Conservation (phyloP, 2,888 invertebrate genomes). For the Onchidella celtica region DNA sequence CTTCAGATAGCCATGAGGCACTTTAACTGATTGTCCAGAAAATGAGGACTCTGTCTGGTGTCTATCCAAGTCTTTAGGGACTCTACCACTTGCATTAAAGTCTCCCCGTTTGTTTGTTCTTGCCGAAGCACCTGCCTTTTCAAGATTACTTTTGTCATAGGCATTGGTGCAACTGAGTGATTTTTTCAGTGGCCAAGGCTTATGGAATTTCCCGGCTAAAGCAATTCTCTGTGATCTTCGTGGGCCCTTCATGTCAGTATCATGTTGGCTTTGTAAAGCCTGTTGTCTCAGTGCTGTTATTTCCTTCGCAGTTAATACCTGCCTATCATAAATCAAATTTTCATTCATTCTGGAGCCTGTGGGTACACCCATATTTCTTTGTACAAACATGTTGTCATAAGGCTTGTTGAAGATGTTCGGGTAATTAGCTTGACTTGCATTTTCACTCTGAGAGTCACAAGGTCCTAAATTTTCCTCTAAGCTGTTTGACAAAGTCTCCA, state of each 20-base stretch:
- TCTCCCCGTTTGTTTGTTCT: no score
- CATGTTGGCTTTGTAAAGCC: background rate
- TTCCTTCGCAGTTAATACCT: background rate
- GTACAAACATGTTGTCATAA: background rate
- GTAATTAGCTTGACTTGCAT: background rate
- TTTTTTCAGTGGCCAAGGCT: conserved; percentile 38
- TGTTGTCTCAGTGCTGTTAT: background rate
- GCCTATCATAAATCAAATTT: background rate
- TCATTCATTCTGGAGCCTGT: background rate
- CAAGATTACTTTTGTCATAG: background rate
- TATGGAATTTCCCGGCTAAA: background rate
- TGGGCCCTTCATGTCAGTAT: background rate
- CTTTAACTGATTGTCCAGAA: no score
- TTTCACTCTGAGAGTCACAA: conserved; percentile 24
- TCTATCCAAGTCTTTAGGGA: background rate
- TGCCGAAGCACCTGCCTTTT: background rate
- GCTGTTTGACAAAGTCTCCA: background rate
- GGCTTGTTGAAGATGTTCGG: background rate
- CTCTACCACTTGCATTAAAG: background rate
- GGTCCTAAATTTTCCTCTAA: background rate
- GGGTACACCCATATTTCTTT: background rate
- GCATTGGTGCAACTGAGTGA: conserved; percentile 33
- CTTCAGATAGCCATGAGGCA: no score
- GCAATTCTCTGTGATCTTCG: conserved; percentile 23
- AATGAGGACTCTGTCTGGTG: no score